Evolutionary conservation across 1,140 invertebrate genomes (phyloP).

Genomic region (Cherax quadricarinatus): DNA sequence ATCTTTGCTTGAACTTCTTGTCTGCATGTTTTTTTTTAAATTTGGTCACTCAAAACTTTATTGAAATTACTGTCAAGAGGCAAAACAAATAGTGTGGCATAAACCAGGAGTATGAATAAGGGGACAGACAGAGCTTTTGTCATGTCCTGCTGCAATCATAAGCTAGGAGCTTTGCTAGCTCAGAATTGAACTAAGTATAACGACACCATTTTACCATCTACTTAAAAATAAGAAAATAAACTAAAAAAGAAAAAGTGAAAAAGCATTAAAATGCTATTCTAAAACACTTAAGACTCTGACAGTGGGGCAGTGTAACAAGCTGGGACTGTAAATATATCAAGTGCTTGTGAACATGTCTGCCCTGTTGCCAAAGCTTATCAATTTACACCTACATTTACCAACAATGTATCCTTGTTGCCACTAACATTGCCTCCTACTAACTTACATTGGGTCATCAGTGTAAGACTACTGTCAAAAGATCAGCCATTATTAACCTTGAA

Average conservation of each 20-base stretch:
- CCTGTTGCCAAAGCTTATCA: constrained; percentile 54
- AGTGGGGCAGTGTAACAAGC: constrained; percentile 64
- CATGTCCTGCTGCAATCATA: constrained; percentile 64
- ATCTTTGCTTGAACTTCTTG: constrained; percentile 72
- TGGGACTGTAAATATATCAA: constrained; percentile 43
- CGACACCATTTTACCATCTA: constrained; percentile 70
- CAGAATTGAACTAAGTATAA: constrained; percentile 64
- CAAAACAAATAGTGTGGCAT: constrained; percentile 71
- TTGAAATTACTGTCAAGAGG: constrained; percentile 69
- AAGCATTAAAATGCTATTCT: constrained; percentile 71
- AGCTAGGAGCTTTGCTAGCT: constrained; percentile 37
- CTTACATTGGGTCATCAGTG: constrained; percentile 69
- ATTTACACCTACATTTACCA: constrained; percentile 71
- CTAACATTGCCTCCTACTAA: constrained; percentile 71
- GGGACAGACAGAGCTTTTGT: constrained; percentile 66
- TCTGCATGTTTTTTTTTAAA: constrained; percentile 69
- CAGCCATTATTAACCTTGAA: constrained; percentile 53
- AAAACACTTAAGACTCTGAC: constrained; percentile 68
- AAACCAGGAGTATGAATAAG: constrained; percentile 63
- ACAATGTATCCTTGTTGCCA: constrained; percentile 71
- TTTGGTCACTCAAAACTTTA: constrained; percentile 72
- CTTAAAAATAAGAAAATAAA: constrained; percentile 67
- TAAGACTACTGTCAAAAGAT: constrained; percentile 68
- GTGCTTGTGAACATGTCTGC: constrained; percentile 56
- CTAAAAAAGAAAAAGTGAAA: constrained; percentile 68